These are phyloP conservation scores for Vombatus ursinus DNA, from an alignment of 2,113 vertebrate genomes.

Conservation along the genomic window DNA sequence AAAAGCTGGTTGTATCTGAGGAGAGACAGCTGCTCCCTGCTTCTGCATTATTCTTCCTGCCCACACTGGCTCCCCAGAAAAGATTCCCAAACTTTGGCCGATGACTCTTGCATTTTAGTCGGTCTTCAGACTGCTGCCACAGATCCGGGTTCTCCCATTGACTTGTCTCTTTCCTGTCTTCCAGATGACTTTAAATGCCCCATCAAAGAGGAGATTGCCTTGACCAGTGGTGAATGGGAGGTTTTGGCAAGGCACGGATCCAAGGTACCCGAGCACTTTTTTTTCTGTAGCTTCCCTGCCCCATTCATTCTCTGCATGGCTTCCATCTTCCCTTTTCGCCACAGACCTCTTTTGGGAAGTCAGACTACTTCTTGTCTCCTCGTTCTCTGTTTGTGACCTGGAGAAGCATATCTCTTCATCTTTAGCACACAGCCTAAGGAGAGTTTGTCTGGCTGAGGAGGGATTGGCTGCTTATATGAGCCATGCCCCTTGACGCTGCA, in stretches of 20 bases:
- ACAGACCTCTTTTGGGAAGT: not conserved
- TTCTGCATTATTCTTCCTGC: not conserved
- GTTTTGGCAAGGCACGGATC: constrained; percentile 95
- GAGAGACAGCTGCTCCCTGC: not conserved
- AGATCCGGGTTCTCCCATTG: not conserved
- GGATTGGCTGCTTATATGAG: not conserved
- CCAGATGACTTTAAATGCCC: constrained; percentile 94
- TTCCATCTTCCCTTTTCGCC: not conserved
- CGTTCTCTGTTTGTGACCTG: not conserved
- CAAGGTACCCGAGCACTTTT: constrained; percentile 86
- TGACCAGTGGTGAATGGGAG: constrained; percentile 97
- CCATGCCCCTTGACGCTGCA: not conserved
- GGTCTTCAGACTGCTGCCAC: rapidly evolving
- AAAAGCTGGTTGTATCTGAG: not conserved
- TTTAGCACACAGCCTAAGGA: not conserved
- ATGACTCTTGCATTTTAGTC: not conserved
- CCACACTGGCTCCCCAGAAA: not conserved
- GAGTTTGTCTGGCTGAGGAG: not conserved
- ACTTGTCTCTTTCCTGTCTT: constrained; percentile 32
- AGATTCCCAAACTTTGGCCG: not conserved
- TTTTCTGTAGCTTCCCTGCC: constrained; percentile 16
- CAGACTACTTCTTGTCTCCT: not conserved
- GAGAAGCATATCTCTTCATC: not conserved
- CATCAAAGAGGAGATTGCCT: constrained; percentile 91
- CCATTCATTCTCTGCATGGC: constrained; percentile 1